Percentiles rank a stretch among this genome's conserved stretches.
phyloP scores from a whole-genome alignment of 2,797 vertebrate species.

The Phyllotis vaccarum region DNA sequence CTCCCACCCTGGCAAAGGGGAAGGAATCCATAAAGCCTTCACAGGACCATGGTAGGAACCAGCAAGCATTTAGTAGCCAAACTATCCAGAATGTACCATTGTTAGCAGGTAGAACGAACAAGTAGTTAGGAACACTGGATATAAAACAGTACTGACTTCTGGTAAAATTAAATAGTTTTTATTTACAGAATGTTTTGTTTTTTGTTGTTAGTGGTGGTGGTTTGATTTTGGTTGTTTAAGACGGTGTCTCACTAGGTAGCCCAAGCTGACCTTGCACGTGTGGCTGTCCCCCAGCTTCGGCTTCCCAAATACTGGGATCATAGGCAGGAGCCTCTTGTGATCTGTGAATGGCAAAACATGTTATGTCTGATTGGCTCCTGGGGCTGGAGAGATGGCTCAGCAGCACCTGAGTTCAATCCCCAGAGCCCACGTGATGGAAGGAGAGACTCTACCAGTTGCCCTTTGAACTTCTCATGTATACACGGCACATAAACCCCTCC shows the following conservation, averaged over 20 bases:
- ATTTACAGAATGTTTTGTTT: slow-evolving; percentile 4
- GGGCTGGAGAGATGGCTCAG: background rate
- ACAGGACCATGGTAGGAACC: background rate
- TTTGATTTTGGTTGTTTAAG: background rate
- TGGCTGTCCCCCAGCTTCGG: background rate
- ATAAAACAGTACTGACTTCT: background rate
- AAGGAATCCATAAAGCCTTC: background rate
- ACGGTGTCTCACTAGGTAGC: background rate
- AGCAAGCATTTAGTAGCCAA: background rate
- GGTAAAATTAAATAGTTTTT: slow-evolving; percentile 48
- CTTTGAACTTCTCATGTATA: background rate
- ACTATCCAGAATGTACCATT: background rate
- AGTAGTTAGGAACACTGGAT: background rate
- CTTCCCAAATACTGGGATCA: background rate
- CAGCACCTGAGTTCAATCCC: background rate
- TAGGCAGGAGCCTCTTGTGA: background rate
- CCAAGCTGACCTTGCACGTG: background rate
- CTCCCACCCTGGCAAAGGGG: background rate
- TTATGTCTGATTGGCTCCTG: background rate
- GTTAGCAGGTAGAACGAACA: background rate
- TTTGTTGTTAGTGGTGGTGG: background rate
- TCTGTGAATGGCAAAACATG: background rate
- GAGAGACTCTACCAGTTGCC: background rate
- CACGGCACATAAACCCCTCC: background rate
- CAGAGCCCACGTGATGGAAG: background rate